A percentile compares a stretch with the other conserved stretches of the same genome.
These are phyloP conservation scores for Pterobdella sp. DNA, from an alignment of 2,888 invertebrate species.

Conservation along the genomic window DNA sequence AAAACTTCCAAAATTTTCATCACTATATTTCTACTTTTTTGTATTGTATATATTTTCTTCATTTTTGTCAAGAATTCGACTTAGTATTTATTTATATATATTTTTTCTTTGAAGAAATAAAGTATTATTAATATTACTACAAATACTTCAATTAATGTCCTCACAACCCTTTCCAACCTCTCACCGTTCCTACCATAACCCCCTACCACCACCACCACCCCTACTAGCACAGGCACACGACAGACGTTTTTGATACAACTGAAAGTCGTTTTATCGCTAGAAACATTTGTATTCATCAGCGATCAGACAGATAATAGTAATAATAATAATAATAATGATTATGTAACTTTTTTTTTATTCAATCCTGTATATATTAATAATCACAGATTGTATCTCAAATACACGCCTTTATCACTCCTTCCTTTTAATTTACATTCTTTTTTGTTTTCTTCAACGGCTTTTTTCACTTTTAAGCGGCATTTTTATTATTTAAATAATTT, in stretches of 20 bases:
- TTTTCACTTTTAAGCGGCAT: too few species aligned
- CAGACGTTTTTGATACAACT: constrained; percentile 13
- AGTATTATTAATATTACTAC: too few species aligned
- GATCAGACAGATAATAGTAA: background rate
- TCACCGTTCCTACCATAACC: background rate
- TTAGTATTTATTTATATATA: too few species aligned
- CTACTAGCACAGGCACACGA: background rate
- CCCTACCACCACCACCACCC: background rate
- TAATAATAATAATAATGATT: background rate
- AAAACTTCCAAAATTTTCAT: too few species aligned
- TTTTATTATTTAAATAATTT: too few species aligned
- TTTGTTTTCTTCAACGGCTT: background rate
- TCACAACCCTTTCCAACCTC: background rate
- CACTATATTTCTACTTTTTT: too few species aligned
- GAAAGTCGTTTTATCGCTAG: background rate
- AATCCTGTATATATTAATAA: background rate
- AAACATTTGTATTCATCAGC: constrained; percentile 6
- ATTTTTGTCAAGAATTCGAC: too few species aligned
- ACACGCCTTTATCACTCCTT: background rate
- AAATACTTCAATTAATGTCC: too few species aligned
- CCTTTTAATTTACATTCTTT: background rate
- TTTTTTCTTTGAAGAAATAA: too few species aligned
- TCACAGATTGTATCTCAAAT: background rate
- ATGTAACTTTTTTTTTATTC: background rate
- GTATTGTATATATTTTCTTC: too few species aligned